Percentiles rank a stretch among this genome's conserved stretches.
Conservation (phyloP, 2,888 invertebrate genomes). For the Morpho deidamia region DNA sequence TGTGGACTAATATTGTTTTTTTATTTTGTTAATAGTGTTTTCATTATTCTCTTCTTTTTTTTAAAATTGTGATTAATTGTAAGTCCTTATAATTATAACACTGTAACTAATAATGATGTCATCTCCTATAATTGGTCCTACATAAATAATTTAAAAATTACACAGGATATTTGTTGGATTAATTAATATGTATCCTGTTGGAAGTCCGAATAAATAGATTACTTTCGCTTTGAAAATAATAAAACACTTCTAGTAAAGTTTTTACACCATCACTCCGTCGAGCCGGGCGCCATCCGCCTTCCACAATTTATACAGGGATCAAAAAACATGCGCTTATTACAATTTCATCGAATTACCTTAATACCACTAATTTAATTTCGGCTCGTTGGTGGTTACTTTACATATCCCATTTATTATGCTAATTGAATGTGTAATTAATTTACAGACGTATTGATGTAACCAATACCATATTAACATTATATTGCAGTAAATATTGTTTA, state of each 20-base stretch:
- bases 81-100: no score
- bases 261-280: conserved; percentile 24
- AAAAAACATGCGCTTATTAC: conserved; percentile 52
- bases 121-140: no score
- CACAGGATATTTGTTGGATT: no score
- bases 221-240: no score
- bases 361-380: conserved; percentile 55
- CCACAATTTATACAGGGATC: conserved; percentile 53
- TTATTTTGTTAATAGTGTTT: no score
- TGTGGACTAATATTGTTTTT: no score
- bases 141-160: no score
- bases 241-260: conserved; percentile 5
- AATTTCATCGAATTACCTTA: conserved; percentile 52
- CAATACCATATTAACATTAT: conserved; percentile 16
- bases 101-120: no score
- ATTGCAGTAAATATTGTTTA: conserved; percentile 15
- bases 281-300: conserved; percentile 45
- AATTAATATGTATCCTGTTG: no score
- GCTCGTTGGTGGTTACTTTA: conserved; percentile 38
- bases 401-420: conserved; percentile 45
- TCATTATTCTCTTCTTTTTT: no score
- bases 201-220: no score
- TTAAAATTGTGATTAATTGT: no score
- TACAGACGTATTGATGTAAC: conserved; percentile 30
- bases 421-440: conserved; percentile 46